Base-by-base conservation (phyloP, 2,113 vertebrate genomes). In the Leucoraja erinaceus region DNA sequence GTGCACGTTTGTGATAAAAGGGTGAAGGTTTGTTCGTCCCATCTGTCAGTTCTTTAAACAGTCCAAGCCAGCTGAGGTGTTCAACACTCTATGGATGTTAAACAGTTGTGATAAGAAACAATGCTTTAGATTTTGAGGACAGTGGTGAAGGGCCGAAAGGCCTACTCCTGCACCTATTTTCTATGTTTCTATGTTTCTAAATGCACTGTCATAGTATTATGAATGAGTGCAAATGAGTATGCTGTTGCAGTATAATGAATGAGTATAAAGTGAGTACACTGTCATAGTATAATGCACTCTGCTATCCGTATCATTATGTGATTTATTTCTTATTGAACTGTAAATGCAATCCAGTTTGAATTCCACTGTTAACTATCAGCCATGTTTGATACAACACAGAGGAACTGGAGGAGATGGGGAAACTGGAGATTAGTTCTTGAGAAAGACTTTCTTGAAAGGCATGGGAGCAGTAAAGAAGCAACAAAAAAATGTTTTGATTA, bases 31-130 rank as follows among this genome's bases (percentile, higher is more conserved):
- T 96, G 93, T 95, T 95, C 0, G 95, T 95, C 78, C 95, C 94
- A 70, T 96, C 96, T 0, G 96, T 96, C 81, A 96, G 95, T 61
- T 97, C 95, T 93, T 97, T 97, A 93, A 96, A 97, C 66, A 97
- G 91, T 1, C 97, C 97, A 66, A 97, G 94, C 97, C 96, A 97
- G 94, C 97, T 97, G 78, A 97, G 95, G 93, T 96, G 96, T 94
- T 97, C 97, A 22, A 97, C 96, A 83, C 95, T 96, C 96, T 97
- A 94, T 91, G 79, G 74, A 56, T 16, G n/a, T 88, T 63, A 16
- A 88, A 14, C 25, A 31, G 28, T 63, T 88, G 63, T 66, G 76
- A 63, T 33, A 56, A 54, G 72, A 63, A 76, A 76, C 8, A 93
- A 75, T 54, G 25, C 16, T 2, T 70, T 31, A 0, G n/a, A 20